Conservation (phyloP, 2,888 invertebrate genomes). For the Aricia artaxerxes region DNA sequence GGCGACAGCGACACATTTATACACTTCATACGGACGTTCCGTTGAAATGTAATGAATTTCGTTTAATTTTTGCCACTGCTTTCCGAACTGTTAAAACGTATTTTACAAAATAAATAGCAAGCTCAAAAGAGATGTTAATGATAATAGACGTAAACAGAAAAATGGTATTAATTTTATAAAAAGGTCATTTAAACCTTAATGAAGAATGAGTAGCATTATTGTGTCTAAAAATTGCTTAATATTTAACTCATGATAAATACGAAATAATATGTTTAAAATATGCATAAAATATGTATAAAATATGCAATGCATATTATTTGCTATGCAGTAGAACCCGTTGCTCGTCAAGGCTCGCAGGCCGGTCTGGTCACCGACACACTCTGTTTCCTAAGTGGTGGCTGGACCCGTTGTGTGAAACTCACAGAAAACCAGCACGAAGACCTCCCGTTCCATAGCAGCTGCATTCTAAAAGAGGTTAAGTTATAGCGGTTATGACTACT, state of each 20-base stretch:
- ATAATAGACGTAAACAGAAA: not conserved
- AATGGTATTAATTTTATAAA: not conserved
- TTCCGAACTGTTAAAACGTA: conserved; percentile 13
- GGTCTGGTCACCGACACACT: conserved; percentile 62
- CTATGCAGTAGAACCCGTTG: conserved; percentile 34
- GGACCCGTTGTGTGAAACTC: conserved; percentile 41
- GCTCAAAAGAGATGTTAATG: not conserved
- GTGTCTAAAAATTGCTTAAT: no score
- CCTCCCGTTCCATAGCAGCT: not conserved
- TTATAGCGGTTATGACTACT: not conserved
- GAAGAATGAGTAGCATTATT: no score
- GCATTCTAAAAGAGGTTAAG: not conserved
- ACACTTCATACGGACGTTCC: conserved; percentile 44
- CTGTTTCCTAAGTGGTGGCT: conserved; percentile 56
- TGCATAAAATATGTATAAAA: no score
- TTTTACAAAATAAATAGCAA: conserved; percentile 1
- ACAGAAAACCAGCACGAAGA: conserved; percentile 38
- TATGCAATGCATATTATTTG: not conserved
- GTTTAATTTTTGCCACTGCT: conserved; percentile 32
- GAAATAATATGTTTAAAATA: not conserved
- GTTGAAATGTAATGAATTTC: conserved; percentile 32
- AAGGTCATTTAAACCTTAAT: no score
- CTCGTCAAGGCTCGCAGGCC: conserved; percentile 62
- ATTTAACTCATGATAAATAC: no score
- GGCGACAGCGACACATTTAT: conserved; percentile 51